Percentiles rank a stretch among this genome's conserved stretches.
These are phyloP conservation scores for Pagetopsis macropterus DNA, from an alignment of 2,797 vertebrate species.

Conservation along the genomic window DNA sequence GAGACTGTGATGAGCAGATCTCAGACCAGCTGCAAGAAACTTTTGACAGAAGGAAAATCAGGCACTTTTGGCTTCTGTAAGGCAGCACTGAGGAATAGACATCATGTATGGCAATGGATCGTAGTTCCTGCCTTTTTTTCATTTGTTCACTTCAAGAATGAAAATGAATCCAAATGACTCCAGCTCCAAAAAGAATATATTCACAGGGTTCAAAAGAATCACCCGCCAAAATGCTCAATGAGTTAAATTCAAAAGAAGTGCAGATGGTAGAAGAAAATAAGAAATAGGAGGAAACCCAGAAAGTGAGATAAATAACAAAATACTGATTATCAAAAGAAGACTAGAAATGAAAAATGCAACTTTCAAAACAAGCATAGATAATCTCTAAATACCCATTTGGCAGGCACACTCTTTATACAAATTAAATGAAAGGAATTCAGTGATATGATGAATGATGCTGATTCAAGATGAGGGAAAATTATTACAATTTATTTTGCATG, in stretches of 20 bases:
- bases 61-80: not conserved
- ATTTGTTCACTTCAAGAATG: not conserved
- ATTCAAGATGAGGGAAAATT: not conserved
- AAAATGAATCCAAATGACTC: not conserved
- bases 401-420: not conserved
- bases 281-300: not conserved
- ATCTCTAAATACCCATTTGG: not conserved
- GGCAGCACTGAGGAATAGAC: not conserved
- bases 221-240: not conserved
- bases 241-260: conserved; percentile 22
- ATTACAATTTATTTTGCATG: not conserved
- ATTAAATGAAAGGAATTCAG: not conserved
- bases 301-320: conserved; percentile 6
- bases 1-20: not conserved
- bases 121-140: not conserved
- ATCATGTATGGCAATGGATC: not conserved
- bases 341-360: not conserved
- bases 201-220: not conserved
- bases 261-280: conserved; percentile 36
- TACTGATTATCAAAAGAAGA: not conserved
- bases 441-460: not conserved
- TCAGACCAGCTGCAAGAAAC: not conserved
- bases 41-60: not conserved
- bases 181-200: not conserved
- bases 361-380: not conserved